Conservation (phyloP, 2,113 vertebrate genomes). For the Morone saxatilis region DNA sequence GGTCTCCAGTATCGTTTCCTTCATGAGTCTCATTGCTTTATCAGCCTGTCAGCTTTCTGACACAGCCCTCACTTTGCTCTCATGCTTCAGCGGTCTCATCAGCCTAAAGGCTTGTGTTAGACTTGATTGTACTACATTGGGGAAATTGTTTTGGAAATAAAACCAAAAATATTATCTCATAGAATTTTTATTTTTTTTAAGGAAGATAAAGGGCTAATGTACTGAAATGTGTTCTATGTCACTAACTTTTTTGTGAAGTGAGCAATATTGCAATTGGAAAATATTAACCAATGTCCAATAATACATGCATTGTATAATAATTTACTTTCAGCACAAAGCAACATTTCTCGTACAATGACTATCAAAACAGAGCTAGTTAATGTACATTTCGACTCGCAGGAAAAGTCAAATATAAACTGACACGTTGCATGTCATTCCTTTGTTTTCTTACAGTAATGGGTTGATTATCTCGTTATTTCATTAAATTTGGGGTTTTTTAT, state of each 20-base stretch:
- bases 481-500: background rate
- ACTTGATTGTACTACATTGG: background rate
- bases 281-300: background rate
- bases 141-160: background rate
- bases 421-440: too few relatives aligned
- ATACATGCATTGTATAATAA: background rate
- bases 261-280: too few relatives aligned
- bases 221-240: too few relatives aligned
- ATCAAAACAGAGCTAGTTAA: background rate
- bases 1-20: conserved; percentile 9
- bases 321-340: background rate
- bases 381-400: background rate
- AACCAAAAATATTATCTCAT: background rate
- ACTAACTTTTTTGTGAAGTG: too few relatives aligned
- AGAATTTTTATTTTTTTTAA: too few relatives aligned
- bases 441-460: too few relatives aligned
- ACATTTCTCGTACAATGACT: background rate
- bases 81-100: background rate
- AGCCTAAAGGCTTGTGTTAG: background rate
- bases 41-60: conserved; percentile 42
- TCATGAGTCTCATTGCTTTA: conserved; percentile 35
- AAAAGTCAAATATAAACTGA: background rate
- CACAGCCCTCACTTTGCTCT: conserved; percentile 11
- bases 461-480: too few relatives aligned
- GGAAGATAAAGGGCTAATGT: background rate